These are phyloP conservation scores for Osmerus eperlanus DNA, from an alignment of 2,113 vertebrate species.

Conservation along the genomic window DNA sequence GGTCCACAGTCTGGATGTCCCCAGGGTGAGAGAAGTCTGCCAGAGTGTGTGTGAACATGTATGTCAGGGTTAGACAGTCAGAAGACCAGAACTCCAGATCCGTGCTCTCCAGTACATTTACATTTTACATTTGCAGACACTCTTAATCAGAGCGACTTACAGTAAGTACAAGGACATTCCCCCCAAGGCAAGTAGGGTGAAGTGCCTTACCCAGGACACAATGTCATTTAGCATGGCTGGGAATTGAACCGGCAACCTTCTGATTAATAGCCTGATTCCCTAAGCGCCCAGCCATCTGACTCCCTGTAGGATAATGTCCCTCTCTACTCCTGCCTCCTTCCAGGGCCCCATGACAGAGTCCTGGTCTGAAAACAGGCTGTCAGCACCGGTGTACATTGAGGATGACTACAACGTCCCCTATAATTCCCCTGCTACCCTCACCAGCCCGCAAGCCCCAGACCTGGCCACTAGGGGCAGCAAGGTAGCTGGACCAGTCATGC, in stretches of 20 bases:
- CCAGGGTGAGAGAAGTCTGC: constrained; percentile 39
- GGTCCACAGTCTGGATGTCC: constrained; percentile 69
- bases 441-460: constrained; percentile 60
- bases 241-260: too few relatives aligned
- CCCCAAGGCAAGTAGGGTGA: too few relatives aligned
- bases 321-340: constrained; percentile 1
- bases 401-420: constrained; percentile 61
- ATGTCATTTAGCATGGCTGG: too few relatives aligned
- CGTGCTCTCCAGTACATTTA: not conserved
- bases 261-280: too few relatives aligned
- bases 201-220: too few relatives aligned
- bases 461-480: constrained; percentile 65
- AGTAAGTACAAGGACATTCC: too few relatives aligned
- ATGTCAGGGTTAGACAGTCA: not conserved
- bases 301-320: not conserved
- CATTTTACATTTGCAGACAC: too few relatives aligned
- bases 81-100: not conserved
- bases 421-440: constrained; percentile 51
- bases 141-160: too few relatives aligned
- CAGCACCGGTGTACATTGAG: constrained; percentile 45
- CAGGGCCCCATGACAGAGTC: constrained; percentile 34
- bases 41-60: not conserved
- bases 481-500: constrained; percentile 11
- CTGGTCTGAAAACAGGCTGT: constrained; percentile 64
- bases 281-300: too few relatives aligned